Evolutionary conservation across 2,888 invertebrate species (phyloP).

Genomic region (Drosophila aldrichi): DNA sequence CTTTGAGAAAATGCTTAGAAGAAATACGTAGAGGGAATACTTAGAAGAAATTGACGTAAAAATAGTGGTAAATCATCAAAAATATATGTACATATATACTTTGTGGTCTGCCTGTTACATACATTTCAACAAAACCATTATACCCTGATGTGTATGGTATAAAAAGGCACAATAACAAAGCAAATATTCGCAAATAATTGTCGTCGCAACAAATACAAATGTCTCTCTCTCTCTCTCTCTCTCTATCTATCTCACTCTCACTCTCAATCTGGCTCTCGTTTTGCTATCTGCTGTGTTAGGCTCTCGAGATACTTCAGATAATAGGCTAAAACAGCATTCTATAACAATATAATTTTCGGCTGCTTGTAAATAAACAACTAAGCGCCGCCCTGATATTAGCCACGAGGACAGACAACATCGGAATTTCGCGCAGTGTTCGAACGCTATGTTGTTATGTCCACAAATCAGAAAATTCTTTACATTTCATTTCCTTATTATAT

Average conservation of each 20-base stretch:
- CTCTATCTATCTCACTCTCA: neutral
- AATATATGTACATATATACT: too few species aligned
- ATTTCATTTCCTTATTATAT: slow-evolving; percentile 9
- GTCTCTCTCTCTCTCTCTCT: neutral
- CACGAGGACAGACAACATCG: neutral
- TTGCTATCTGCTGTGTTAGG: slow-evolving; percentile 25
- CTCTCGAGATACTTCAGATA: slow-evolving; percentile 54
- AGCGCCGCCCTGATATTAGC: slow-evolving; percentile 23
- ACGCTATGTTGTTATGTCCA: neutral
- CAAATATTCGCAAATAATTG: slow-evolving; percentile 41
- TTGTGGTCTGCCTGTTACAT: too few species aligned
- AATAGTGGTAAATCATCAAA: too few species aligned
- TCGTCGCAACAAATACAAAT: slow-evolving; percentile 31
- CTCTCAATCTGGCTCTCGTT: neutral
- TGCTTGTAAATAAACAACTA: slow-evolving; percentile 27
- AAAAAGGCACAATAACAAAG: slow-evolving; percentile 24
- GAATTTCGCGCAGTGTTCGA: slow-evolving; percentile 7
- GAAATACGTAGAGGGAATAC: too few species aligned
- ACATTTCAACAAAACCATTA: too few species aligned
- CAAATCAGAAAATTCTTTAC: slow-evolving; percentile 7
- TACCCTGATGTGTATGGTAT: too few species aligned
- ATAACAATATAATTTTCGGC: slow-evolving; percentile 22
- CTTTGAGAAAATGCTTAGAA: too few species aligned
- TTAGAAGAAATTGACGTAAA: too few species aligned
- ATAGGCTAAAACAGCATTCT: slow-evolving; percentile 52